Evolutionary conservation across 2,888 invertebrate genomes (phyloP), one percentile per base, ranked within the genome.

Genomic region (Tridacna crocea): DNA sequence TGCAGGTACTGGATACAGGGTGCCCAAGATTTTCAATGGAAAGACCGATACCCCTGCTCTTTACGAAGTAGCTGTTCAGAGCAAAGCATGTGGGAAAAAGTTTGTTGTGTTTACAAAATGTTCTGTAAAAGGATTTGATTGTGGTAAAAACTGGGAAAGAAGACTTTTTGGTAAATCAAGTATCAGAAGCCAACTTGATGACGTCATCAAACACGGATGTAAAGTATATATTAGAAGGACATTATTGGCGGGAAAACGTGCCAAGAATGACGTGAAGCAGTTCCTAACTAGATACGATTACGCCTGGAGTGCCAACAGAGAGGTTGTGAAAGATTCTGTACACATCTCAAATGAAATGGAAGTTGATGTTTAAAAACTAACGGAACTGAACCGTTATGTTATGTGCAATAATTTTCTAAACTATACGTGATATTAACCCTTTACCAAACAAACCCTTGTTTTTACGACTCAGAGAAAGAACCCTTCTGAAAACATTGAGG

Each of bases 11-110:
- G 88, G 89, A 22, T 89, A 72, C 79, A 75, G 85, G 48, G 66
- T 77, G 17, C 79, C 60, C 60, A 48, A 74, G 15, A 81, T 90
- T 1, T 90, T 88, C 72, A 78, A 74, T 61, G 87, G 86, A 24
- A 80, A 83, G 70, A 84, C 84, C 2, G 80, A 82, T 19, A 66
- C 79, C 22, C 84, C 89, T 4, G 88, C 90, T 47, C 61, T 90
- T 19, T 90, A 90, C 63, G 90, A 90, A 72, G 72, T 90, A 19
- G 79, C 86, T 0, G 88, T 89, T 6, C 88, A 88, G 55, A 82
- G 79, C 22, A 63, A 75, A 27, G 26, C 73, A 17, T 78, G 83
- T 24, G 48, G 77, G n/a, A 85, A 84, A 68, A 79, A 83, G 65
- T 87, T 77, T 75, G 88, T 90, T 19, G 82, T 88, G 0, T 88